Conservation (phyloP, 1,140 invertebrate species). For the Tigriopus japonicus region DNA sequence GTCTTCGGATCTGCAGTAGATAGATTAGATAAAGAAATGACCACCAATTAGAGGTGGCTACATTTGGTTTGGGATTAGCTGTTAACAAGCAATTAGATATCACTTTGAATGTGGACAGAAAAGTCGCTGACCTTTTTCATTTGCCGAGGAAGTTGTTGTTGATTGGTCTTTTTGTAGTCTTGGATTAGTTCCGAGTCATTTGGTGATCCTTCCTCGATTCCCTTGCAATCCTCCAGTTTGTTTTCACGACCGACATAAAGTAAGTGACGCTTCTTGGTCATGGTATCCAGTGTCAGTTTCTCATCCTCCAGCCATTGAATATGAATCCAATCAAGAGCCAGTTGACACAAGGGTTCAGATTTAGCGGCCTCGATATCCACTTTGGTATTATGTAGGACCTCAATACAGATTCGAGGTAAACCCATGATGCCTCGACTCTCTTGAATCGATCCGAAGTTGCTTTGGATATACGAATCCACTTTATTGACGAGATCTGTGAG, state of each 20-base stretch:
- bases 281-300: conserved; percentile 27
- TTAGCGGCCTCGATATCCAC: conserved; percentile 40
- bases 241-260: conserved; percentile 52
- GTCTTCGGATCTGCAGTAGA: not conserved
- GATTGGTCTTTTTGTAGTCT: conserved; percentile 50
- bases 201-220: conserved; percentile 42
- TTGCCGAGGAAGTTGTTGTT: conserved; percentile 1
- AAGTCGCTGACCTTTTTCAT: no score
- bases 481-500: conserved; percentile 38
- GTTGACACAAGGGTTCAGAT: conserved; percentile 37
- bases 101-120: no score
- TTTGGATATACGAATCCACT: conserved; percentile 44
- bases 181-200: conserved; percentile 54
- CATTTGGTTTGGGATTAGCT: no score
- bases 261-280: conserved; percentile 41
- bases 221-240: conserved; percentile 53
- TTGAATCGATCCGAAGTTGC: conserved; percentile 16
- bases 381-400: conserved; percentile 39
- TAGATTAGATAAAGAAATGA: not conserved
- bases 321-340: conserved; percentile 47
- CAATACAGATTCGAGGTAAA: conserved; percentile 42
- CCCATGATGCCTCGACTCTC: conserved; percentile 29
- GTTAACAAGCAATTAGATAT: no score
- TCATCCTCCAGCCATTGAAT: conserved; percentile 31
- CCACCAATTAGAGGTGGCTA: not conserved